Conservation (phyloP, 2,113 vertebrate genomes). For the Hystrix cristata region DNA sequence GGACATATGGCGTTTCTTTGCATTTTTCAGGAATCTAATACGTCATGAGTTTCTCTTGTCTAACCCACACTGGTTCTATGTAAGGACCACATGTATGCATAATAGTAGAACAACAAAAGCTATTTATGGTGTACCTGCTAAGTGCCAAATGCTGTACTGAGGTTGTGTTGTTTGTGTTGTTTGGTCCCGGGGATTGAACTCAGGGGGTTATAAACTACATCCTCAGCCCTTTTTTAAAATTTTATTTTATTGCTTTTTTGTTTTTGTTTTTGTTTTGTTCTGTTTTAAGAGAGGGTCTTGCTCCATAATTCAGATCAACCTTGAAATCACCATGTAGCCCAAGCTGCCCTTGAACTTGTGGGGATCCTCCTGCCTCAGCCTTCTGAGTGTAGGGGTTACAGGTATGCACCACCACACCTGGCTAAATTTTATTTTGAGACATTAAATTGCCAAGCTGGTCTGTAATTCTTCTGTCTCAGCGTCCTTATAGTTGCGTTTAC, state of each 20-base stretch:
- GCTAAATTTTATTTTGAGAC: not conserved
- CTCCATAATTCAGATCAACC: no score
- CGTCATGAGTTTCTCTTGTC: not conserved
- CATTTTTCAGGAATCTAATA: slow-evolving; percentile 47
- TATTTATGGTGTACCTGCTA: not conserved
- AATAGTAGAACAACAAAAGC: not conserved
- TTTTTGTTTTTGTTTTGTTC: no score
- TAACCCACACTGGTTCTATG: not conserved
- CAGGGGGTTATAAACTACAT: not conserved
- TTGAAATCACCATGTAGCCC: no score
- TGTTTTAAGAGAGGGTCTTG: no score
- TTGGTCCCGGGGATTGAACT: not conserved
- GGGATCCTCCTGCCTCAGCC: no score
- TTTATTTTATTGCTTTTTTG: not conserved
- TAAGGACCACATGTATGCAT: not conserved
- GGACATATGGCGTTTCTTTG: not conserved
- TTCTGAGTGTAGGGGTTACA: no score
- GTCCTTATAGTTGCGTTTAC: not conserved
- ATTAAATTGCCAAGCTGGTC: not conserved
- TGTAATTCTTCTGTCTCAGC: not conserved
- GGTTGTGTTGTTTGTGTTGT: not conserved
- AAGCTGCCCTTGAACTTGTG: no score
- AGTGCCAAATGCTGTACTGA: not conserved
- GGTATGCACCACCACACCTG: no score
- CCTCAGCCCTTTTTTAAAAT: not conserved